Base-by-base conservation (phyloP, 2,113 vertebrate genomes). In the Ochotona curzoniae region DNA sequence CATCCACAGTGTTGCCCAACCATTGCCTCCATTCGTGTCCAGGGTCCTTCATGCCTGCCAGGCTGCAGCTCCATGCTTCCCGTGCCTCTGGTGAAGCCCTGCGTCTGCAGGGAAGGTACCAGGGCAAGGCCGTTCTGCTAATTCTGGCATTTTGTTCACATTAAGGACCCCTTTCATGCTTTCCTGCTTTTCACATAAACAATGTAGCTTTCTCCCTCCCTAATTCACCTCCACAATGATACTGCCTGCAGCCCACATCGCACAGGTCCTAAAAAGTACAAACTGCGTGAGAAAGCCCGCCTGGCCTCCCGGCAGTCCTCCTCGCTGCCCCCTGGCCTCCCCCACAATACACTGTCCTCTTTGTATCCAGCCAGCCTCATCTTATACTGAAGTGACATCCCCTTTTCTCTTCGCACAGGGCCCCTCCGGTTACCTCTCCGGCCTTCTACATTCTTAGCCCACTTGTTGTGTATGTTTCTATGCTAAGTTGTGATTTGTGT, bases 341-440 rank as follows among this genome's bases (percentile, higher is more conserved):
- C 74, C 60, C 14, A 80, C 87, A 96, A 95, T 83, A 93, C 87
- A 93, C 75, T 91, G 66, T 86, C 60, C 17, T 84, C 86, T 95
- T 94, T 94, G 81, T 95, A 23, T 93, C 87, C 81, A 63, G 82
- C 88, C 18, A 63, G 82, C 88, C 18, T 80, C 73, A 73, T 92
- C 76, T 96, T 69, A 87, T 35, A 32, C n/a, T 90, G 54, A 95
- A 94, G 38, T 82, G 91, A 92, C 82, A 93, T 90, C 96, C 57
- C 69, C 69, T 82, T 96, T 90, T 96, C 90, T 94, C 94, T 93
- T 85, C 66, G 87, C 88, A 78, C 93, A 95, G 93, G 92, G 90
- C 88, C 90, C 80, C 66, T 75, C 2, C 0, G 0, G 71, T 90
- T 93, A 87, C 93, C 89, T 92, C 90, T 90, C 73, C 69, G 91